A percentile compares a stretch with the other conserved stretches of the same genome.
Conservation (phyloP, 2,888 invertebrate species). For the Torymus tubicola region DNA sequence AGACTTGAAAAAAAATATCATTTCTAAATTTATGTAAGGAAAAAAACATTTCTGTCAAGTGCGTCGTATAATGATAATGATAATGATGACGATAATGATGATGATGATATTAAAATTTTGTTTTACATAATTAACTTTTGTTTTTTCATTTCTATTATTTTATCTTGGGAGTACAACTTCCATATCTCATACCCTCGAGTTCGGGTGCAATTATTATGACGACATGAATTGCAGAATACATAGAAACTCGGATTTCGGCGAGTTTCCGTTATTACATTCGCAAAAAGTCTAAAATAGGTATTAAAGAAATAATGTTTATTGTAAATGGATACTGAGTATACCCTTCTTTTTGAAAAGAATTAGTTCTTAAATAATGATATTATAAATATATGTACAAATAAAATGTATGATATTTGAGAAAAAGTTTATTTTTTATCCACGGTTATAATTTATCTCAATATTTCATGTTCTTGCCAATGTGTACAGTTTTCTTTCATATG, state of each 20-base stretch:
- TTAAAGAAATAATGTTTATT: too few relatives aligned
- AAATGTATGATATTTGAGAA: neutral
- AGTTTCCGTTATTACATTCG: neutral
- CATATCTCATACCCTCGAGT: constrained; percentile 1
- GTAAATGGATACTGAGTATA: too few relatives aligned
- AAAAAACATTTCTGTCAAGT: constrained; percentile 33
- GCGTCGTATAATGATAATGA: constrained; percentile 14
- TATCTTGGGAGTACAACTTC: neutral
- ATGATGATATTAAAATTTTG: constrained; percentile 39
- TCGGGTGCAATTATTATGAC: neutral
- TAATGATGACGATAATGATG: too few relatives aligned
- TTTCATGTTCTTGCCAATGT: too few relatives aligned
- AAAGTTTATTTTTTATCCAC: neutral
- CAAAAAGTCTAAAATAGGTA: too few relatives aligned
- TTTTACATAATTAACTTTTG: constrained; percentile 30
- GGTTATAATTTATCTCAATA: neutral
- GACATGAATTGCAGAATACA: neutral
- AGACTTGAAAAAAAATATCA: constrained; percentile 39
- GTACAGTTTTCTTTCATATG: too few relatives aligned
- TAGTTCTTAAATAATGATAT: too few relatives aligned
- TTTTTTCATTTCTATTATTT: constrained; percentile 11
- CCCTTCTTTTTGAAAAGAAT: too few relatives aligned
- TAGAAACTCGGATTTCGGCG: too few relatives aligned
- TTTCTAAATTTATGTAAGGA: constrained; percentile 47
- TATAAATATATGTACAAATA: constrained; percentile 5